Evolutionary conservation across 2,888 invertebrate species (phyloP), one percentile per base, ranked within the genome.

Genomic region (Marasmarcha lunaedactyla): DNA sequence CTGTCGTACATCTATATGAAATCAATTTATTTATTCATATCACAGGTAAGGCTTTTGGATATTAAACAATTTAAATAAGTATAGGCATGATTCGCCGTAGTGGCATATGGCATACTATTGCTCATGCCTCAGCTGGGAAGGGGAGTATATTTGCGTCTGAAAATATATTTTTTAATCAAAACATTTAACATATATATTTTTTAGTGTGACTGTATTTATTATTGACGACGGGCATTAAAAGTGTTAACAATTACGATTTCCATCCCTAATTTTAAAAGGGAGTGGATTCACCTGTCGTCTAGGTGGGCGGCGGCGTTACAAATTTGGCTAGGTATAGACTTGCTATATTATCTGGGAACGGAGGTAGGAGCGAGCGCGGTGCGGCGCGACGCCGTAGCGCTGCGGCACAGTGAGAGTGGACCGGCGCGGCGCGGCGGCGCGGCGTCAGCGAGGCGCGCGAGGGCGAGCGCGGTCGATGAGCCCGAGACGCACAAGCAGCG

Each of bases 401-500:
- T 69, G 71, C 71, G 70, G 71, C 65, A 68, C 57, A 67, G 65
- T 60, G 63, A 65, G 67, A 70, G 70, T 65, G 59, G 63, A 54
- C 47, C 52, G 49, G 51, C 47, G 39, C 39, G 4, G 20, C n/a
- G n/a, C n/a, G n/a, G 42, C 44, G 46, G 41, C 55, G 44, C 48
- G 47, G 49, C 51, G 52, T 46, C 52, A 50, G 57, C 50, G 62
- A 57, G 63, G 68, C 58, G 63, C 13, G 55, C 55, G 68, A 74
- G 74, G 73, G 76, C 71, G 74, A 61, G 64, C 70, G 76, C 78
- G 79, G 78, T 79, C 79, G 79, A 79, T 78, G 79, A 78, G 79
- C 81, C 77, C 79, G 71, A 57, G 63, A 68, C 67, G 64, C 69
- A 69, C 77, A 77, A 74, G 77, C 74, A 78, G 74, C 74, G 74